A percentile compares a stretch with the other conserved stretches of the same genome.
phyloP scores from a whole-genome alignment of 2,113 vertebrate species.

The Varanus salvator region DNA sequence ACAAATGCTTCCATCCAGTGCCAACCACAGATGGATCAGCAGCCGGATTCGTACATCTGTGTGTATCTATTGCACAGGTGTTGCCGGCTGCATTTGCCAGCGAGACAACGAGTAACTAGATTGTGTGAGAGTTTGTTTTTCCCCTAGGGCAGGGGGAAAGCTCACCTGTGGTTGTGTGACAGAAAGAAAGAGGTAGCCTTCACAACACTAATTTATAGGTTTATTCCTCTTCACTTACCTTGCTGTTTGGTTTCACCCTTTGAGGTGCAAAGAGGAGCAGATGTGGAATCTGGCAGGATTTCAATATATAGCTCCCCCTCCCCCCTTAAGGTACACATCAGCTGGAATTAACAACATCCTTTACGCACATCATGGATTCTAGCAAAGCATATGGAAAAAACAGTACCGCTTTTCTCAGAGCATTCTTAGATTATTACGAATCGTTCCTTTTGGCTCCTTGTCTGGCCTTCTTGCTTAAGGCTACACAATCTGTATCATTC shows the following conservation, averaged over 20 bases:
- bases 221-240: slow-evolving; percentile 58
- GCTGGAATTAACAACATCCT: slow-evolving; percentile 45
- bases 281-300: slow-evolving; percentile 74
- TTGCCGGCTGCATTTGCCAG: slow-evolving; percentile 37
- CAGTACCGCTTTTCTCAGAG: not conserved
- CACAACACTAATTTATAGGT: slow-evolving; percentile 61
- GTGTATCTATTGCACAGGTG: slow-evolving; percentile 59
- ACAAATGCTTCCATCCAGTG: not conserved
- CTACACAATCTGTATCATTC: slow-evolving; percentile 58
- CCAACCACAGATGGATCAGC: slow-evolving; percentile 34
- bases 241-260: slow-evolving; percentile 66
- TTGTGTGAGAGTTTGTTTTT: not conserved
- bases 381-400: not conserved
- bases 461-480: fast-evolving
- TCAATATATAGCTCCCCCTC: slow-evolving; percentile 63
- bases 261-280: slow-evolving; percentile 75
- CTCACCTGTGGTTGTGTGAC: slow-evolving; percentile 57
- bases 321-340: slow-evolving; percentile 52
- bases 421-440: not conserved
- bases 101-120: slow-evolving; percentile 15
- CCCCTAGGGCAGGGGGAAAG: slow-evolving; percentile 30
- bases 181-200: slow-evolving; percentile 38
- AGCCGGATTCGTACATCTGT: slow-evolving; percentile 50
- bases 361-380: slow-evolving; percentile 15
- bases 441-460: fast-evolving